phyloP scores from a whole-genome alignment of 1,140 invertebrate species.

The Centruroides sculpturatus region DNA sequence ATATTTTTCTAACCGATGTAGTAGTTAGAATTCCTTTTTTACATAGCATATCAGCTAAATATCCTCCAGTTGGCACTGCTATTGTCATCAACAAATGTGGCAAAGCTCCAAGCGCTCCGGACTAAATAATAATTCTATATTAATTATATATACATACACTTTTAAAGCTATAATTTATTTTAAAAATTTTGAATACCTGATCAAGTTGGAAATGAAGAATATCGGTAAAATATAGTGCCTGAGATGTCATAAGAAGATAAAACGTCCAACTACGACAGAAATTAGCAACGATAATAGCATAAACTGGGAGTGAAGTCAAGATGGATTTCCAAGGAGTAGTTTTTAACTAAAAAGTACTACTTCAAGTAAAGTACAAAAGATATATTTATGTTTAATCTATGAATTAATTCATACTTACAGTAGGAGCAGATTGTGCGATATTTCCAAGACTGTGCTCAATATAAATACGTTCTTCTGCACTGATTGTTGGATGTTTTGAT shows the following conservation, averaged over 20 bases:
- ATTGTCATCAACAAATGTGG: slow-evolving; percentile 97
- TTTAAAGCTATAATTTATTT: background rate
- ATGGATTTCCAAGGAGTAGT: slow-evolving; percentile 91
- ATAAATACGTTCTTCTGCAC: slow-evolving; percentile 75
- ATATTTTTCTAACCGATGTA: slow-evolving; percentile 85
- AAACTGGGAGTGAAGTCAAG: slow-evolving; percentile 85
- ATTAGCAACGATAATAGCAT: slow-evolving; percentile 95
- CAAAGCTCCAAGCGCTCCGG: slow-evolving; percentile 81
- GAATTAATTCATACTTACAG: slow-evolving; percentile 14
- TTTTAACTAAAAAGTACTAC: slow-evolving; percentile 34
- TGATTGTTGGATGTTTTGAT: slow-evolving; percentile 82
- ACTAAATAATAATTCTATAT: slow-evolving; percentile 39
- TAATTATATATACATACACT: no score
- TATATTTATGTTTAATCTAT: no score
- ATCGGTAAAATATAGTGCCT: slow-evolving; percentile 89
- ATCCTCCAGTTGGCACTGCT: slow-evolving; percentile 89
- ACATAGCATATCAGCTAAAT: slow-evolving; percentile 85
- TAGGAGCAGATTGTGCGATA: slow-evolving; percentile 29
- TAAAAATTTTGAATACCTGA: slow-evolving; percentile 42
- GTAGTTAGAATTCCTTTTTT: slow-evolving; percentile 80
- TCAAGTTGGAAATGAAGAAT: slow-evolving; percentile 75
- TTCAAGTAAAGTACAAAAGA: no score
- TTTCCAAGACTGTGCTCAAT: slow-evolving; percentile 90
- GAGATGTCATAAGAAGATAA: slow-evolving; percentile 91
- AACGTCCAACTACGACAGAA: slow-evolving; percentile 99